Base-by-base conservation (phyloP, 1,140 invertebrate species). In the Ostrea denselamellosa region DNA sequence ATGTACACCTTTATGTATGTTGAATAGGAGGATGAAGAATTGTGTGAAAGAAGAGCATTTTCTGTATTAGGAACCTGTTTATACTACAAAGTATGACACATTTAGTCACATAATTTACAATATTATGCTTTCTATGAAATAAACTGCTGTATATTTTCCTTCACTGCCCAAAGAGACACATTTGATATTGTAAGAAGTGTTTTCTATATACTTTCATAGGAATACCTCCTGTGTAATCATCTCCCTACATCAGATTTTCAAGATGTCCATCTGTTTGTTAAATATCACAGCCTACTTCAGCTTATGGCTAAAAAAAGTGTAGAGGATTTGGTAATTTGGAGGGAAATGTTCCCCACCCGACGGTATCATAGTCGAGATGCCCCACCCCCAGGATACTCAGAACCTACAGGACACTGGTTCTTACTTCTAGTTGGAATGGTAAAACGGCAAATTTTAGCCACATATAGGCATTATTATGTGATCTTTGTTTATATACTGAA, bases 381-480 rank as follows among this genome's bases (percentile, higher is more conserved):
- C 34, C 87, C 86, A 81, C 87, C 85, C 4, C 91, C 90, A 8
- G 94, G 93, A 9, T 93, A 92, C 77, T 85, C 86, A 12, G 91
- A 94, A 88, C 92, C 93, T 51, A 65, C 86, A n/a, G 93, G 90
- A 2, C 88, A 93, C 34, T 93, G 92, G 90, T 95, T 94, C 85
- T 86, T 95, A n/a, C 88, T 95, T n/a, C 87, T 95, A 71, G 92
- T 95, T n/a, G 94, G 93, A 44, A 92, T 94, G 93, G 95, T 95
- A 90, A 91, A 93, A 53, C 25, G 71, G 71, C 34, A 17, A 22
- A 83, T 52, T 53, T n/a, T n/a, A n/a, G n/a, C n/a, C n/a, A 53
- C 7, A 83, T 25, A 83, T 53, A 22, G 44, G 14, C 12, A 5
- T 19, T 81, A 22, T 81, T 12, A 22, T 81, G 9, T 12, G 8